Percentiles rank a stretch among this genome's conserved stretches.
Conservation (phyloP, 2,797 vertebrate genomes). For the Anas acuta region DNA sequence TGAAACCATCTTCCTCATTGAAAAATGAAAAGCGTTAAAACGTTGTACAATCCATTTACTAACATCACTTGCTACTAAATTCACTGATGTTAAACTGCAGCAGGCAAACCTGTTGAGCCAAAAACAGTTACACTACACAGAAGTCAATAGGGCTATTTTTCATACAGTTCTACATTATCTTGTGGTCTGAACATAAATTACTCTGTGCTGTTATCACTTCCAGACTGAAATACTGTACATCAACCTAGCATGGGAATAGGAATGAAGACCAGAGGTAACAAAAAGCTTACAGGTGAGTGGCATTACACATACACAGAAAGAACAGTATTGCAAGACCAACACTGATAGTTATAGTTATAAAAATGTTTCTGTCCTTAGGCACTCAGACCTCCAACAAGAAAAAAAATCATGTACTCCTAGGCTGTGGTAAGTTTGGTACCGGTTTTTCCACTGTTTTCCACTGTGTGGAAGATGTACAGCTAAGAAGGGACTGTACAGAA, state of each 20-base stretch:
- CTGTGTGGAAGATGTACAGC: not conserved
- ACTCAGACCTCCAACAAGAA: not conserved
- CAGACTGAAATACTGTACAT: not conserved
- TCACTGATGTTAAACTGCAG: not conserved
- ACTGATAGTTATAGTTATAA: not conserved
- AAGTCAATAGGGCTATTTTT: not conserved
- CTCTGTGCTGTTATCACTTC: not conserved
- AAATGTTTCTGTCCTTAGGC: not conserved
- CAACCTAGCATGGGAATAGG: not conserved
- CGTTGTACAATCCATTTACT: not conserved
- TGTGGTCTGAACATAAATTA: not conserved
- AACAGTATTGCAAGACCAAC: not conserved
- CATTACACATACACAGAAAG: not conserved
- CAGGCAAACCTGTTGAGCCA: fast-evolving
- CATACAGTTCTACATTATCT: not conserved
- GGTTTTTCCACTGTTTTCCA: not conserved
- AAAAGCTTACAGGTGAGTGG: not conserved
- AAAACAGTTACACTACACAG: not conserved
- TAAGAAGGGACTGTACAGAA: not conserved
- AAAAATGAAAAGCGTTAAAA: not conserved
- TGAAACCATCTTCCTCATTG: not conserved
- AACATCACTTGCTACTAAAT: not conserved
- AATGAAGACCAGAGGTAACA: not conserved
- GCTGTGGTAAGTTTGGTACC: not conserved
- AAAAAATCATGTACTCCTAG: not conserved